These are phyloP conservation scores for Scalopus aquaticus DNA, from an alignment of 2,113 vertebrate species.

Conservation along the genomic window DNA sequence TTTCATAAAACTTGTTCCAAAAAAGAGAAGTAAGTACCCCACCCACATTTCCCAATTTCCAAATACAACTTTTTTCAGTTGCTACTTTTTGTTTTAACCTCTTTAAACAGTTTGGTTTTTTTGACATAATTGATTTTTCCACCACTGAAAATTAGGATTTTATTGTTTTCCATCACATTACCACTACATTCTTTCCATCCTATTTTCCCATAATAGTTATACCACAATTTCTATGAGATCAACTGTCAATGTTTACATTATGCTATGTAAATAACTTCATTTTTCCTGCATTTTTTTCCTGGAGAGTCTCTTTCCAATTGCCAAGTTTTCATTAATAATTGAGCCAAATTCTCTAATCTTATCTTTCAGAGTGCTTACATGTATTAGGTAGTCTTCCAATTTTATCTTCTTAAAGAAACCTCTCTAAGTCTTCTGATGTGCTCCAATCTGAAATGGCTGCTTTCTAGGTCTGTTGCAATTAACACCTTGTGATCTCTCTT, in stretches of 20 bases:
- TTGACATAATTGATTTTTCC: not conserved
- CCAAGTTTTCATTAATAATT: conserved; percentile 41
- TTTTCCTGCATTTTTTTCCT: not conserved
- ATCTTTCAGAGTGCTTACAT: conserved; percentile 13
- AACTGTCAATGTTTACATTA: not conserved
- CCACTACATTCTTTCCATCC: not conserved
- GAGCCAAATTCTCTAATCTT: not conserved
- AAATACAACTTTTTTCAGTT: not conserved
- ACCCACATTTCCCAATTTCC: not conserved
- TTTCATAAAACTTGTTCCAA: conserved; percentile 8
- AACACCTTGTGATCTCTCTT: not conserved
- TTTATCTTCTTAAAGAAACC: conserved; percentile 29
- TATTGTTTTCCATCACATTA: not conserved
- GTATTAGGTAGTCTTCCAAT: not conserved
- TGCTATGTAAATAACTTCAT: not conserved
- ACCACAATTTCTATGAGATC: not conserved
- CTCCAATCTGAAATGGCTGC: not conserved
- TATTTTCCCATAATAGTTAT: not conserved
- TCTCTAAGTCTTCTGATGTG: not conserved
- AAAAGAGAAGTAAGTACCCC: not conserved
- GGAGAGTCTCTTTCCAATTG: not conserved
- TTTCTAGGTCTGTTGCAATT: not conserved
- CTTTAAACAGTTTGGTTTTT: too few relatives aligned
- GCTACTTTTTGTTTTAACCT: not conserved
- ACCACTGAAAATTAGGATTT: not conserved